phyloP scores from a whole-genome alignment of 2,888 invertebrate genomes.

The Drosophila demipolita region DNA sequence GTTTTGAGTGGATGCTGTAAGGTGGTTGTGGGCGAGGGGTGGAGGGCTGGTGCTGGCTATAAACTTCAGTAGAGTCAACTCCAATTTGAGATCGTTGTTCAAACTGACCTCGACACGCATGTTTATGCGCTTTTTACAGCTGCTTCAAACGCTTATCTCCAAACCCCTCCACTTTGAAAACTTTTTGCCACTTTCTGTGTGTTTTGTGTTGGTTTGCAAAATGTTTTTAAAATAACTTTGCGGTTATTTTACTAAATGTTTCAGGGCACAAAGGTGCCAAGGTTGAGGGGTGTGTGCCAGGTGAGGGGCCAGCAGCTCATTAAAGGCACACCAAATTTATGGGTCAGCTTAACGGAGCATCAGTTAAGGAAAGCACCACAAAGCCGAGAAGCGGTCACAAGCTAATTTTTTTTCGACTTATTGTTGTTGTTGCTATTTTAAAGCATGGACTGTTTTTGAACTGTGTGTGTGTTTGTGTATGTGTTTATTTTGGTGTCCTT shows the following conservation, averaged over 20 bases:
- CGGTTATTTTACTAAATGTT: slow-evolving; percentile 75
- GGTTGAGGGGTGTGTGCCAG: slow-evolving; percentile 1
- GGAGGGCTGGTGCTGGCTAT: slow-evolving; percentile 1
- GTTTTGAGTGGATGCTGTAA: not conserved
- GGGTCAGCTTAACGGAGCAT: slow-evolving; percentile 56
- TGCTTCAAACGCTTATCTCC: slow-evolving; percentile 69
- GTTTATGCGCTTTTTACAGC: slow-evolving; percentile 77
- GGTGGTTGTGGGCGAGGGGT: too few relatives aligned
- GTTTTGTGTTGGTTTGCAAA: slow-evolving; percentile 46
- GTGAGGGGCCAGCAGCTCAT: slow-evolving; percentile 37
- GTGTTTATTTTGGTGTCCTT: not conserved
- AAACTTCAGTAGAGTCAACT: slow-evolving; percentile 25
- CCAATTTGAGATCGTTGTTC: slow-evolving; percentile 36
- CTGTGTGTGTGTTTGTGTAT: not conserved
- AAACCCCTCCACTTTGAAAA: slow-evolving; percentile 2
- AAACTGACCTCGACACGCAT: slow-evolving; percentile 70
- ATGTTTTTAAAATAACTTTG: slow-evolving; percentile 74
- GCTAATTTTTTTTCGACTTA: slow-evolving; percentile 14
- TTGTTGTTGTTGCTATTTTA: slow-evolving; percentile 34
- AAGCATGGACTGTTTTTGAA: slow-evolving; percentile 28
- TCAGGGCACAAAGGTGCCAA: slow-evolving; percentile 6
- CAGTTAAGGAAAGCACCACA: slow-evolving; percentile 23
- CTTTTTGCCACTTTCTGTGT: slow-evolving; percentile 20
- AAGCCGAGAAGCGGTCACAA: slow-evolving; percentile 49
- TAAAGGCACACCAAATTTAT: slow-evolving; percentile 56